A percentile compares a stretch with the other conserved stretches of the same genome.
Evolutionary conservation across 2,113 vertebrate genomes (phyloP).

Genomic region (Limnothrissa miodon): DNA sequence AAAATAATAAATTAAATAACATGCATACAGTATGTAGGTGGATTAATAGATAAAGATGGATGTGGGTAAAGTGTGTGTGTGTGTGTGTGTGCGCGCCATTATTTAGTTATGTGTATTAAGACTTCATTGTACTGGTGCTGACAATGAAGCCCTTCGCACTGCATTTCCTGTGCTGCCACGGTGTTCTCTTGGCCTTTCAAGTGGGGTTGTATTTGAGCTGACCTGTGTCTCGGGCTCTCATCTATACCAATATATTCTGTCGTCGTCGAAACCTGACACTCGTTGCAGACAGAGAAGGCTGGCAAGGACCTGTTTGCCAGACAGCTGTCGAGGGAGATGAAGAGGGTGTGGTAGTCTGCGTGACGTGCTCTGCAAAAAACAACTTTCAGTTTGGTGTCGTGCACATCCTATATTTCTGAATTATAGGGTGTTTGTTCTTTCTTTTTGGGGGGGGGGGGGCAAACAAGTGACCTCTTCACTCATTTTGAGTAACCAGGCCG

Average conservation of each 20-base stretch:
- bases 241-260: background rate
- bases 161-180: background rate
- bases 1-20: no score
- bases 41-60: no score
- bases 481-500: no score
- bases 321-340: background rate
- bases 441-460: no score
- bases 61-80: no score
- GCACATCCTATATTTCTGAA: no score
- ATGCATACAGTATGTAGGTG: no score
- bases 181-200: background rate
- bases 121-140: background rate
- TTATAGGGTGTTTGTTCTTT: no score
- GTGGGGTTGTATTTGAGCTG: background rate
- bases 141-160: background rate
- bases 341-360: background rate
- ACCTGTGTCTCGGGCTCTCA: background rate
- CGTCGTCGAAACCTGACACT: background rate
- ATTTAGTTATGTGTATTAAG: background rate
- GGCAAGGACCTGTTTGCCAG: background rate
- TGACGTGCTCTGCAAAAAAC: background rate
- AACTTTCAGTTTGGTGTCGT: no score
- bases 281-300: background rate
- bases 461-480: no score
- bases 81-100: no score